Base-by-base conservation (phyloP, 1,140 invertebrate genomes). In the Mamestra configurata region DNA sequence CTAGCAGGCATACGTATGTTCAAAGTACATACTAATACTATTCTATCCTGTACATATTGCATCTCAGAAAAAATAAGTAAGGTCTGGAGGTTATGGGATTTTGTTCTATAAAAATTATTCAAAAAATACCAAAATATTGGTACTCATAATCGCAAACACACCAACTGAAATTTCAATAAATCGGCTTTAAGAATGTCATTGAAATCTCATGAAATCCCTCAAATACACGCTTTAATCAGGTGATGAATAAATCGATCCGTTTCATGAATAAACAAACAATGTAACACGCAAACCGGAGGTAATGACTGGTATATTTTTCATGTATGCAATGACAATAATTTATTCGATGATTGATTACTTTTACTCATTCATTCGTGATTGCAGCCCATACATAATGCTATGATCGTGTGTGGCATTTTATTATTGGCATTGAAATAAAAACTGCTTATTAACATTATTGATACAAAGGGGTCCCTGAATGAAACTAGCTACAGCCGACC, bases 311-410 rank as follows among this genome's bases (percentile, higher is more conserved):
- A 31, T 31, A 31, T n/a, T 6, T 27, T 15, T 31, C 55, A 59
- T 59, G 55, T 13, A 59, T 31, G 22, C 11, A 31, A 59, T 11
- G 55, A 59, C 24, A 27, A 27, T 59, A 40, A 40, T 40, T 40
- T 59, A 59, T 59, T 57, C 20, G 55, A 31, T 15, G 24, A 59
- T 31, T 31, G 22, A 59, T 15, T 13, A 59, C 24, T 24, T 59
- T 59, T 13, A 24, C 10, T 15, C 24, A 59, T 59, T 59, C 55
- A 27, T 31, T 24, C 55, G 55, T 59, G 55, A 59, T 59, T 31
- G 55, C 55, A 59, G 22, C 13, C 55, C 51, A 22, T 53, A 53
- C 51, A 51, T 20, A 53, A 20, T 20, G 20, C n/a, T n/a, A n/a
- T 8, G 24, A 31, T 59, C 22, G 24, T 59, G 22, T n/a, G 15